phyloP scores from a whole-genome alignment of 1,140 invertebrate species.

The Heliconius congener region DNA sequence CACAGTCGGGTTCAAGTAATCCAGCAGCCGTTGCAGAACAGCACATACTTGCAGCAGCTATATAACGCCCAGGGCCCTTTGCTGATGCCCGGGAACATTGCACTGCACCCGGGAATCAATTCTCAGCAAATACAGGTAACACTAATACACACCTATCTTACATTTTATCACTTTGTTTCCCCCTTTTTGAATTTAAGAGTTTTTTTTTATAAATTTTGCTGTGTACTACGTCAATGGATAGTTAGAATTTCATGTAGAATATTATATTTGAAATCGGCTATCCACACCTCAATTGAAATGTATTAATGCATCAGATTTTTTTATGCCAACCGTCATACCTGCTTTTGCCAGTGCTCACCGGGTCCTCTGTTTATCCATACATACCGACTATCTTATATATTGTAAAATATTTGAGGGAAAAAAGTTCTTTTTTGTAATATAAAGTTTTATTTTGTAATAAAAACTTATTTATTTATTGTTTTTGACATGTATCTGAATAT shows the following conservation, averaged over 20 bases:
- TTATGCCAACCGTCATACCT: not conserved
- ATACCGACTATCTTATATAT: not conserved
- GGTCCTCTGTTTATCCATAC: not conserved
- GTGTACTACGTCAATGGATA: not conserved
- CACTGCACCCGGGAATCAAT: slow-evolving; percentile 88
- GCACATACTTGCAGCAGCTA: slow-evolving; percentile 89
- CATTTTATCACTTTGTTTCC: not conserved
- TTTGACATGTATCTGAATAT: slow-evolving; percentile 7
- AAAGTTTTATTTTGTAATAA: too few relatives aligned
- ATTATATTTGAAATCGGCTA: not conserved
- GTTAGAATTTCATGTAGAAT: not conserved
- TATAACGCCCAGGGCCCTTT: slow-evolving; percentile 89
- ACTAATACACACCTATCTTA: not conserved
- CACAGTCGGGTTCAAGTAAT: slow-evolving; percentile 88
- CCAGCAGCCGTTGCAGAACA: slow-evolving; percentile 90
- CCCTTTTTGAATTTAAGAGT: not conserved
- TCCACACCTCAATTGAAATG: not conserved
- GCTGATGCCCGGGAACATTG: slow-evolving; percentile 90
- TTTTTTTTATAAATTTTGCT: too few relatives aligned
- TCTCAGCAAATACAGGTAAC: slow-evolving; percentile 89
- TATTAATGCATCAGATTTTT: slow-evolving; percentile 6
- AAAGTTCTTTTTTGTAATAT: too few relatives aligned
- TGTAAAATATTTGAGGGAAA: too few relatives aligned
- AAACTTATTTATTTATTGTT: not conserved
- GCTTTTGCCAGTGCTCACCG: not conserved